Evolutionary conservation across 2,113 vertebrate genomes (phyloP).

Genomic region (Grantiella picta): DNA sequence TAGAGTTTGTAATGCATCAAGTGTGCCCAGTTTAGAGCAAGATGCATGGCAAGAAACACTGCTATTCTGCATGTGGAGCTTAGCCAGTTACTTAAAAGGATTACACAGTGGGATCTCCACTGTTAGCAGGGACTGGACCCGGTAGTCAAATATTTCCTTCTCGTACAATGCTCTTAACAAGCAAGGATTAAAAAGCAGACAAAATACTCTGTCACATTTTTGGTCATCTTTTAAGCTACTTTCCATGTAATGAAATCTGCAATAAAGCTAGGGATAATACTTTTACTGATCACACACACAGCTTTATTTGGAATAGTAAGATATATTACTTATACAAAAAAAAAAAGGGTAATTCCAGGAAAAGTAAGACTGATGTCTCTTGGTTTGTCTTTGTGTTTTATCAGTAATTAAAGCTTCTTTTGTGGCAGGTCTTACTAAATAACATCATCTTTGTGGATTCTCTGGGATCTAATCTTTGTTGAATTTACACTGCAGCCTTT

Average conservation of each 20-base stretch:
- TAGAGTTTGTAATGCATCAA: neutral
- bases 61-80: neutral
- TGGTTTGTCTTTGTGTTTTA: neutral
- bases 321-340: neutral
- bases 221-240: neutral
- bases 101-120: neutral
- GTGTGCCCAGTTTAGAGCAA: neutral
- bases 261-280: neutral
- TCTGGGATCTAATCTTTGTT: neutral
- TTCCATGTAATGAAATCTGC: neutral
- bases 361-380: neutral
- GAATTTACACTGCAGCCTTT: neutral
- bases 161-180: neutral
- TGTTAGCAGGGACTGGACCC: neutral
- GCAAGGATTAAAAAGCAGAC: neutral
- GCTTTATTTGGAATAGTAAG: neutral
- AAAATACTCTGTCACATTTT: neutral
- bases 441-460: neutral
- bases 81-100: conserved; percentile 32
- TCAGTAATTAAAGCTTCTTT: neutral
- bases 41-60: neutral
- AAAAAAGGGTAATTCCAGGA: neutral
- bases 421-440: neutral
- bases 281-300: neutral
- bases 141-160: neutral